Evolutionary conservation across 2,888 invertebrate genomes (phyloP), one percentile per base, ranked within the genome.

Genomic region (Zaprionus lineosus): DNA sequence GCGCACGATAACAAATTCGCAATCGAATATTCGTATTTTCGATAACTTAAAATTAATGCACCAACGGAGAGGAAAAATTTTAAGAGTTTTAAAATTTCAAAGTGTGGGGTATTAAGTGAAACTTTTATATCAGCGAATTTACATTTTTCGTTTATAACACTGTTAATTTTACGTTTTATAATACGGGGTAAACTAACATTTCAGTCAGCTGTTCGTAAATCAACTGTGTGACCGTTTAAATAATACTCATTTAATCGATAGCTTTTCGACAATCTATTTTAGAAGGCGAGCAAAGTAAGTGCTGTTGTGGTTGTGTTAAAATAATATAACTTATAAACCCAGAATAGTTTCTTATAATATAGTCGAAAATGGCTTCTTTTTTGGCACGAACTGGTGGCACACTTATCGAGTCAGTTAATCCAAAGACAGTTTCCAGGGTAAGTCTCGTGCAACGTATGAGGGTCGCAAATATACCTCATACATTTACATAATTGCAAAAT

Each of bases 341-440:
- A 43, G 36, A 12, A 48, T 24, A 47, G 43, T 55, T 63, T 33
- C 0, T 29, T 24, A 46, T 11, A 55, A 64, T 68, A 36, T 52
- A 74, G 72, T 59, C 41, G 14, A 62, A 77, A 92, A 95, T 95
- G 95, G 95, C 95, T 91, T 94, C 94, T 87, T 92, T 95, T 91
- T 92, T 96, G 90, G 93, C 93, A 88, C 93, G 95, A 89, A 92
- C 94, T 79, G 91, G 94, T 87, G 91, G 92, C 89, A 46, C 65
- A 40, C 91, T 95, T 85, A 93, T 93, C 57, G 95, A 95, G 91
- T 92, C 92, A 89, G 90, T 94, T 75, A 91, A 93, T 82, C 91
- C 93, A 65, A 93, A 93, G 90, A 93, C 93, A 91, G 93, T 93
- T 68, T 90, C 92, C 69, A 95, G 95, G 94, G 95, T 95, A 92